These are phyloP conservation scores for Magallana angulata DNA, from an alignment of 1,140 invertebrate genomes.

Conservation along the genomic window DNA sequence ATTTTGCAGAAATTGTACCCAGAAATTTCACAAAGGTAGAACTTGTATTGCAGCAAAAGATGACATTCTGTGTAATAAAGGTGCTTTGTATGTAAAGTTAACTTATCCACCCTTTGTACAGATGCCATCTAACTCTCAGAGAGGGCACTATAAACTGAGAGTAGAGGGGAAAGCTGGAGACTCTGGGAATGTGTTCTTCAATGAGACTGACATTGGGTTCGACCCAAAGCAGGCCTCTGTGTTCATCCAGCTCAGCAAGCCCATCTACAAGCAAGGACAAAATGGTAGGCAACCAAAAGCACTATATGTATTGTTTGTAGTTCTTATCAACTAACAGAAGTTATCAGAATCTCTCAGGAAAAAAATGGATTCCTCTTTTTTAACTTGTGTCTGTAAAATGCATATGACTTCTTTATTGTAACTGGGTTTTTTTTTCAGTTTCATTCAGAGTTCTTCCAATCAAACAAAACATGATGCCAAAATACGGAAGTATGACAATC, in stretches of 20 bases:
- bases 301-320: too few species aligned
- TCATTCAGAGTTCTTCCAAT: slow-evolving; percentile 83
- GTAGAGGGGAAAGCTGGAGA: slow-evolving; percentile 86
- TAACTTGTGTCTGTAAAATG: too few species aligned
- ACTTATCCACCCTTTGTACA: slow-evolving; percentile 25
- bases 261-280: slow-evolving; percentile 95
- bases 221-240: slow-evolving; percentile 83
- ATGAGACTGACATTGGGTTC: slow-evolving; percentile 77
- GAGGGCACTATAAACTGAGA: slow-evolving; percentile 90
- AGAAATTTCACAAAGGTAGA: too few species aligned
- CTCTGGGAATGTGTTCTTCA: slow-evolving; percentile 74
- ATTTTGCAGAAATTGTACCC: too few species aligned
- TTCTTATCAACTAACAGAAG: too few species aligned
- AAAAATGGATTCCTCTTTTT: too few species aligned
- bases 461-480: slow-evolving; percentile 75
- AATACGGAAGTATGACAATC: slow-evolving; percentile 76
- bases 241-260: slow-evolving; percentile 96
- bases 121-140: slow-evolving; percentile 76
- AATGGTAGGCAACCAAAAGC: slow-evolving; percentile 82
- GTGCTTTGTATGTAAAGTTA: too few species aligned
- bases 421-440: slow-evolving; percentile 81
- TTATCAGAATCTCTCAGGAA: too few species aligned
- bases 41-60: too few species aligned
- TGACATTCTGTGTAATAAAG: too few species aligned
- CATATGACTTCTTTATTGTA: too few species aligned